Percentiles rank a stretch among this genome's conserved stretches.
phyloP scores from a whole-genome alignment of 2,888 invertebrate genomes.

The Ochropleura plecta region DNA sequence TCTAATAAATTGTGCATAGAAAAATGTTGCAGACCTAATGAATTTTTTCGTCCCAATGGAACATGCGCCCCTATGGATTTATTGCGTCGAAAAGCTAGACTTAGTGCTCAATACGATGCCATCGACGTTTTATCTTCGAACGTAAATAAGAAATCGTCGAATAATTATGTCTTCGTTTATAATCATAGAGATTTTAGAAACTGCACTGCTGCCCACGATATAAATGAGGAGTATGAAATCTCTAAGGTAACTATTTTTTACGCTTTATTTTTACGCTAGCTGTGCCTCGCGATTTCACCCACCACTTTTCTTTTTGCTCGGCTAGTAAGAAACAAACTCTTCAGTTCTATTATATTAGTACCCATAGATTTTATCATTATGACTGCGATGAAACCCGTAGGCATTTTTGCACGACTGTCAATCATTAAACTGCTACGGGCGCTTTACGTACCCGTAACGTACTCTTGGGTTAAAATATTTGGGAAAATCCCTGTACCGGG shows the following conservation, averaged over 20 bases:
- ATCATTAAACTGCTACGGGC: too few relatives aligned
- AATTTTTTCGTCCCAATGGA: not conserved
- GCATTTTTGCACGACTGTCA: too few relatives aligned
- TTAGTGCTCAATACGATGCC: not conserved
- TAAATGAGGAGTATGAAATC: not conserved
- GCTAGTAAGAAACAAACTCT: not conserved
- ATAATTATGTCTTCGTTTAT: not conserved
- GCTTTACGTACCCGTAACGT: too few relatives aligned
- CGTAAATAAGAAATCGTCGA: not conserved
- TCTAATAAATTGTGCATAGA: constrained; percentile 14
- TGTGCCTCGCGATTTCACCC: too few relatives aligned
- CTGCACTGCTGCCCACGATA: not conserved
- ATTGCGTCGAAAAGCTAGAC: rapidly evolving
- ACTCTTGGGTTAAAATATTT: too few relatives aligned
- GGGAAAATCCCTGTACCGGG: too few relatives aligned
- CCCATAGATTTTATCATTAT: too few relatives aligned
- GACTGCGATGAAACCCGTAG: too few relatives aligned
- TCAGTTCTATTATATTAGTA: too few relatives aligned
- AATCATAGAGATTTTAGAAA: not conserved
- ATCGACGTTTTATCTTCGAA: constrained; percentile 16
- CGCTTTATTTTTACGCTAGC: too few relatives aligned
- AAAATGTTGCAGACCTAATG: constrained; percentile 16
- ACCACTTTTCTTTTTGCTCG: not conserved
- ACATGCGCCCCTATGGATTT: not conserved
- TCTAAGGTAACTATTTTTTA: constrained; percentile 14